These are phyloP conservation scores for Trachelus iudaicus DNA, from an alignment of 2,888 invertebrate species.

Conservation along the genomic window DNA sequence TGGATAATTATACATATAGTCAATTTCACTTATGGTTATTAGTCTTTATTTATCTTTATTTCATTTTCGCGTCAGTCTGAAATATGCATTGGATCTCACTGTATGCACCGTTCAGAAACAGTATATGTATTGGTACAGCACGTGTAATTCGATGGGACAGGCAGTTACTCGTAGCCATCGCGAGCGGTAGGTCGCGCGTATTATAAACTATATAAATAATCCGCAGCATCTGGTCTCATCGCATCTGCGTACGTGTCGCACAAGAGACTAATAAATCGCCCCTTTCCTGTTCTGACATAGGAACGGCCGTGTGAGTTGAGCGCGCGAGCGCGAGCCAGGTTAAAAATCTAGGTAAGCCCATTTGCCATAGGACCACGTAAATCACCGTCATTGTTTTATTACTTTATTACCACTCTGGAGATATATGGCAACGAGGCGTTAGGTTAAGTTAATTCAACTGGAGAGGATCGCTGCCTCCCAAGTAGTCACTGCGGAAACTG, in stretches of 20 bases:
- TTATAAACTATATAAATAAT: slow-evolving; percentile 48
- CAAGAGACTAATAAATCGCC: slow-evolving; percentile 45
- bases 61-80: neutral
- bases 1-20: neutral
- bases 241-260: slow-evolving; percentile 47
- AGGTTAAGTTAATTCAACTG: slow-evolving; percentile 38
- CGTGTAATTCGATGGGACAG: neutral
- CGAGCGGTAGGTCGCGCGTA: slow-evolving; percentile 5
- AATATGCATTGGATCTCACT: neutral
- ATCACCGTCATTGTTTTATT: slow-evolving; percentile 51
- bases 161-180: slow-evolving; percentile 3
- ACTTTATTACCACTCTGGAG: slow-evolving; percentile 37
- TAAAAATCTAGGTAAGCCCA: slow-evolving; percentile 44
- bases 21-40: neutral
- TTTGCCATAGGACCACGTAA: slow-evolving; percentile 49
- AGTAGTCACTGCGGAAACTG: slow-evolving; percentile 33
- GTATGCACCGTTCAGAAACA: neutral
- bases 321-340: slow-evolving; percentile 31
- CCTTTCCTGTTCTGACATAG: slow-evolving; percentile 1
- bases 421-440: slow-evolving; percentile 32
- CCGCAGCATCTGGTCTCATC: slow-evolving; percentile 44
- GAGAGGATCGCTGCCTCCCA: slow-evolving; percentile 31
- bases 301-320: neutral
- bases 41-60: neutral
- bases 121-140: neutral